Evolutionary conservation across 2,797 vertebrate species (phyloP).

Genomic region (Hypotaenidia okinawae): DNA sequence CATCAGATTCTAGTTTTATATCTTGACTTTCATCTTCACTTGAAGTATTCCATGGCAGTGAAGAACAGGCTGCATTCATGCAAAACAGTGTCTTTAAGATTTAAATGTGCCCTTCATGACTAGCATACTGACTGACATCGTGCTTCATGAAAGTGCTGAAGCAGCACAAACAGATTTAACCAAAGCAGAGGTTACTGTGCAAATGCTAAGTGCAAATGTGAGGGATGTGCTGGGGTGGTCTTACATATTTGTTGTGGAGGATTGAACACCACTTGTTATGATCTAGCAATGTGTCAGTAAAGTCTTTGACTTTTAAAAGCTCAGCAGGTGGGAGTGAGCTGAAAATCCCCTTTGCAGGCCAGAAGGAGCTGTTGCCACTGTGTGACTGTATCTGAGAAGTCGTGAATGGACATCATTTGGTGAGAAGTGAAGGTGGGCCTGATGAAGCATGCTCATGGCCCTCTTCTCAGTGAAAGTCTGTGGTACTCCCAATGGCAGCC

Average conservation of each 20-base stretch:
- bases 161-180: neutral
- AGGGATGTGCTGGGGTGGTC: neutral
- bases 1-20: neutral
- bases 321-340: neutral
- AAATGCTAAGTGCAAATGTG: neutral
- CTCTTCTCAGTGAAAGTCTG: neutral
- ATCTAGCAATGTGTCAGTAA: neutral
- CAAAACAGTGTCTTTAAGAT: neutral
- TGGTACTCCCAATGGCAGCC: neutral
- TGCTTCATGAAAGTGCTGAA: constrained; percentile 23
- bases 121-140: neutral
- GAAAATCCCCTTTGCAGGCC: neutral
- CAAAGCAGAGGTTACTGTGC: neutral
- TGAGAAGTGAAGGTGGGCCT: neutral
- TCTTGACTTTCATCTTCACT: neutral
- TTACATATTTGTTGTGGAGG: neutral
- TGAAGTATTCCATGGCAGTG: neutral
- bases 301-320: neutral
- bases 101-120: neutral
- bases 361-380: neutral
- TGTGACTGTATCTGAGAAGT: neutral
- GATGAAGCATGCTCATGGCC: neutral
- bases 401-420: neutral
- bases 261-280: neutral
- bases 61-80: neutral